Base-by-base conservation (phyloP, 2,888 invertebrate species). In the Diadegma fenestrale region DNA sequence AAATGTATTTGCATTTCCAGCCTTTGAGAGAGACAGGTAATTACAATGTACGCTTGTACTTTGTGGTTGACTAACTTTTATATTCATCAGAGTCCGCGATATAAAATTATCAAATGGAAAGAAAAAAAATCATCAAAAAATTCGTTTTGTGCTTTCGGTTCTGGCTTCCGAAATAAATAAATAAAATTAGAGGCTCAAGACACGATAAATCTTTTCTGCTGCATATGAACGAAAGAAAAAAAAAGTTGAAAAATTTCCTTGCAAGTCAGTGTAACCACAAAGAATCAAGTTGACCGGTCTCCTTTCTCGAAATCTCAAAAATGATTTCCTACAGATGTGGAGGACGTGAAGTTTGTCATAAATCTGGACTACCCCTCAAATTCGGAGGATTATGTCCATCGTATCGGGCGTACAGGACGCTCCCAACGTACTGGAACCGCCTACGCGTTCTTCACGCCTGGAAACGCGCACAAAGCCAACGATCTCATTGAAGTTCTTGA, bases 271-370 rank as follows among this genome's bases (percentile, higher is more conserved):
- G 88, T 89, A 89, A 90, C 92, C 92, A 93, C 93, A 93, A 93
- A 93, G 92, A 90, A 91, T 90, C 91, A 91, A 88, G 88, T 87
- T 86, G 87, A 48, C 71, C 66, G 43, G 87, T n/a, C 87, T 87
- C 78, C 68, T 82, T 69, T 84, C 85, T 87, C 86, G 63, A 58
- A 41, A 12, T 71, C 58, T 91, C 69, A 92, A 66, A 75, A 71
- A 48, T 76, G 30, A 66, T 88, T 89, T 92, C 89, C 88, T 93
- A 88, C 96, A 99, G 99, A 99, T 96, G 99, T 99, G 94, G 98
- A 99, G 94, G 99, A 99, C 95, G 99, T 99, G 94, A 99, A 99
- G 95, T 99, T 98, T 96, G 99, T 99, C 92, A 98, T 99, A 95
- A 99, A 99, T 96, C 99, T 97, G 95, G 99, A 99, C 95, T 99